Evolutionary conservation across 2,888 invertebrate genomes (phyloP).

Genomic region (Diaphora mendica): DNA sequence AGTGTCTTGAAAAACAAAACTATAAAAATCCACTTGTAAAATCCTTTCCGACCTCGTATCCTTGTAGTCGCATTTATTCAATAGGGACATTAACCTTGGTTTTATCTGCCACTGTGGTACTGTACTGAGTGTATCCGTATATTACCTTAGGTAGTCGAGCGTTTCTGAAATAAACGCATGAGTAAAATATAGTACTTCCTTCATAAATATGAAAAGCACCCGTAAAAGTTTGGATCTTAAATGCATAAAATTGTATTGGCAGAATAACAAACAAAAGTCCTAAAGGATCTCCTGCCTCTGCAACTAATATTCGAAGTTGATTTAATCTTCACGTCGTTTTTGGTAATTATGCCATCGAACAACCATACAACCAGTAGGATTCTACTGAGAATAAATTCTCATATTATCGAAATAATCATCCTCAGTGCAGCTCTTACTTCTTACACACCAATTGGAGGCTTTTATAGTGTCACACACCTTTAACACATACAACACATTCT

Average conservation of each 20-base stretch:
- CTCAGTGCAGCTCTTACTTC: not conserved
- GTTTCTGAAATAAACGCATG: not conserved
- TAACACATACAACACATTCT: too few species aligned
- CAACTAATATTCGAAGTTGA: not conserved
- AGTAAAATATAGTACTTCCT: not conserved
- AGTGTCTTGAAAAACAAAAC: not conserved
- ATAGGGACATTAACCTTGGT: not conserved
- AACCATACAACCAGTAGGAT: not conserved
- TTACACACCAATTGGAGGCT: not conserved
- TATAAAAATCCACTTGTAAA: not conserved
- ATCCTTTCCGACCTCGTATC: not conserved
- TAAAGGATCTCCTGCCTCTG: too few species aligned
- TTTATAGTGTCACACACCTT: too few species aligned
- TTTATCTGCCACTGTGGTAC: not conserved
- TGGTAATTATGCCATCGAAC: not conserved
- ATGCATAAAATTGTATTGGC: too few species aligned
- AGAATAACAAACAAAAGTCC: too few species aligned
- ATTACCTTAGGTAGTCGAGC: not conserved
- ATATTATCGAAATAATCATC: not conserved
- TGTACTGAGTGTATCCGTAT: not conserved
- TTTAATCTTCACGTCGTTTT: not conserved
- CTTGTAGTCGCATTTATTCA: not conserved
- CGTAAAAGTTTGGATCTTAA: too few species aligned
- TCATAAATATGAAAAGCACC: not conserved
- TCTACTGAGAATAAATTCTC: not conserved